A percentile compares a stretch with the other conserved stretches of the same genome.
phyloP scores from a whole-genome alignment of 2,888 invertebrate genomes.

The Agriopis aurantiaria region DNA sequence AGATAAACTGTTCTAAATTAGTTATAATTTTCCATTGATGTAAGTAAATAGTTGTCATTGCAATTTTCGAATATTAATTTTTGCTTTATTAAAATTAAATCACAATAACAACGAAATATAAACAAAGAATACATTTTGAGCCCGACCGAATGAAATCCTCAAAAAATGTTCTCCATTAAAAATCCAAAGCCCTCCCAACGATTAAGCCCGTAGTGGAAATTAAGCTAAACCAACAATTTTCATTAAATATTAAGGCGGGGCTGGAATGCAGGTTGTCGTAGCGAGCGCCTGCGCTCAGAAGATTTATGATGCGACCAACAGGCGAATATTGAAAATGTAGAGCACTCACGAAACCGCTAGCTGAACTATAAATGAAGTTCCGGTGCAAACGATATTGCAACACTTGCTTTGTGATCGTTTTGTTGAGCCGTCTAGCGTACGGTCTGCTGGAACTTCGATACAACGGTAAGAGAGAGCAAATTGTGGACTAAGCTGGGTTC shows the following conservation, averaged over 20 bases:
- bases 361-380: constrained; percentile 67
- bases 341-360: constrained; percentile 72
- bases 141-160: constrained; percentile 20
- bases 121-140: not conserved
- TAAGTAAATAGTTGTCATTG: no score
- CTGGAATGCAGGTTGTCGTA: constrained; percentile 78
- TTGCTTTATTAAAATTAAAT: not conserved
- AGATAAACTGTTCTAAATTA: no score
- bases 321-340: constrained; percentile 81
- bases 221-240: constrained; percentile 75
- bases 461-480: constrained; percentile 2
- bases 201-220: constrained; percentile 57
- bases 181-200: constrained; percentile 33
- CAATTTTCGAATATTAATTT: not conserved
- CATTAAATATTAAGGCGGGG: constrained; percentile 79
- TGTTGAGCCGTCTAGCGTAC: constrained; percentile 23
- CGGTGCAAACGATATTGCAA: constrained; percentile 43
- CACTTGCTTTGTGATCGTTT: constrained; percentile 35
- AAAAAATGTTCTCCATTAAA: constrained; percentile 26
- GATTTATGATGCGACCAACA: constrained; percentile 83
- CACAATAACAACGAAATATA: not conserved
- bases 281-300: constrained; percentile 67
- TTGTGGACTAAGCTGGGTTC: not conserved
- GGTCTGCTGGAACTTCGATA: constrained; percentile 5
- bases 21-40: no score